Evolutionary conservation across 2,113 vertebrate species (phyloP), one percentile per base, ranked within the genome.

Genomic region (Montifringilla adamsi): DNA sequence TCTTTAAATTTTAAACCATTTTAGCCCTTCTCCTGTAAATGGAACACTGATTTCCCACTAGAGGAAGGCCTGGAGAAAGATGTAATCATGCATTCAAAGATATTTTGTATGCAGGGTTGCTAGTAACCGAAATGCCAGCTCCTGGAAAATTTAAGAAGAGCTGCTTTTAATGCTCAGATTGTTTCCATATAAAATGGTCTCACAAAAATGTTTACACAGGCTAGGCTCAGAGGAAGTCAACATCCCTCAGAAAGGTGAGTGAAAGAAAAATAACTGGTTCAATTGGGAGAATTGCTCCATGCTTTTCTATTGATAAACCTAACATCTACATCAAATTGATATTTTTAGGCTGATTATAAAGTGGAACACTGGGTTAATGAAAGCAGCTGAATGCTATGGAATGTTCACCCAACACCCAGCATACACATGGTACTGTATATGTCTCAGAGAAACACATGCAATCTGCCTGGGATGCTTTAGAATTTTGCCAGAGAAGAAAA

Each of bases 261-360:
- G 21, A 60, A 74, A 62, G 72, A 67, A 56, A 75, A 90, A 47
- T 26, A 84, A 6, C 35, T 63, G 58, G 20, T 46, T 93, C 27
- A 69, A 28, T 77, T 85, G 77, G 26, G 30, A 87, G 35, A 77
- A 85, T 27, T 77, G 46, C 43, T 82, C 13, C 50, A 33, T 44
- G 56, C 15, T 82, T 70, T 79, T 69, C n/a, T 23, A 47, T 46
- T 53, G 41, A 70, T 77, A 96, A 91, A 83, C 19, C 46, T 83
- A 70, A 46, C 47, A 67, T 44, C 66, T 70, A 39, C 49, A 52
- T 79, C 58, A 44, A 19, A 5, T 68, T 46, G 31, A 37, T 96
- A 75, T 90, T 96, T 95, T 95, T 92, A 92, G 55, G 43, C 64
- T 70, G 72, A 80, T 52, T 86, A 88, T 59, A 14, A 77, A 84